A percentile compares a stretch with the other conserved stretches of the same genome.
Conservation (phyloP, 2,113 vertebrate species). For the Cebidichthys violaceus region DNA sequence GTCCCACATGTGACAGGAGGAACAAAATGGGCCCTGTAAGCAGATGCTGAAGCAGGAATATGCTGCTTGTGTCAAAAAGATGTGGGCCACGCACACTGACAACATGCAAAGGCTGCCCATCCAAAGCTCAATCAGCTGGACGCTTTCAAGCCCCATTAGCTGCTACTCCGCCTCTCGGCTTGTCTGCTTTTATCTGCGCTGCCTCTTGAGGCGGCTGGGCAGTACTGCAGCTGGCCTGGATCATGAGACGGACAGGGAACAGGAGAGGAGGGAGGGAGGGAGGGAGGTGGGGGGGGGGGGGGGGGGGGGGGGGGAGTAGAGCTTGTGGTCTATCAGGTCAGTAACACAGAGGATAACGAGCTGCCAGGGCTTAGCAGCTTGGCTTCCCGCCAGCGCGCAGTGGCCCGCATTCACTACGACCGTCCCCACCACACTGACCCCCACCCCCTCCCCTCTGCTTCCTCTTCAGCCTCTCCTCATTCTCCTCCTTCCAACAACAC, state of each 20-base stretch:
- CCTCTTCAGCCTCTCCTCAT: constrained; percentile 16
- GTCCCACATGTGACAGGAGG: constrained; percentile 30
- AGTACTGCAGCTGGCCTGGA: constrained; percentile 25
- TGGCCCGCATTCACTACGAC: constrained; percentile 68
- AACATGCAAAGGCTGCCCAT: background rate
- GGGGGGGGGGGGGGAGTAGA: constrained; percentile 7
- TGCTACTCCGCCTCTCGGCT: background rate
- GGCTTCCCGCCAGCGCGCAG: constrained; percentile 68
- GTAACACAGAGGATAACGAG: constrained; percentile 81
- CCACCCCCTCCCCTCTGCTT: constrained; percentile 12
- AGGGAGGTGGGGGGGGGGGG: background rate
- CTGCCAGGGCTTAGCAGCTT: constrained; percentile 75
- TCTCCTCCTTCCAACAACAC: constrained; percentile 24
- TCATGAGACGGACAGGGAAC: constrained; percentile 10
- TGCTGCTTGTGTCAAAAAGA: background rate
- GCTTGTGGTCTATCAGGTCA: constrained; percentile 80
- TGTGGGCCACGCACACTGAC: constrained; percentile 4
- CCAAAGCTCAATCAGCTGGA: constrained; percentile 25
- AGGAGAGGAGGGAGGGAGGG: background rate
- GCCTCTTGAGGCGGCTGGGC: constrained; percentile 41
- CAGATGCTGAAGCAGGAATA: constrained; percentile 21
- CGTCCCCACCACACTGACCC: constrained; percentile 3
- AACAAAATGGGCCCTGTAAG: constrained; percentile 22
- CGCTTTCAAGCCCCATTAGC: constrained; percentile 19
- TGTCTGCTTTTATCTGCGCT: background rate